Conservation (phyloP, 2,888 invertebrate species). For the Tachina grossa region DNA sequence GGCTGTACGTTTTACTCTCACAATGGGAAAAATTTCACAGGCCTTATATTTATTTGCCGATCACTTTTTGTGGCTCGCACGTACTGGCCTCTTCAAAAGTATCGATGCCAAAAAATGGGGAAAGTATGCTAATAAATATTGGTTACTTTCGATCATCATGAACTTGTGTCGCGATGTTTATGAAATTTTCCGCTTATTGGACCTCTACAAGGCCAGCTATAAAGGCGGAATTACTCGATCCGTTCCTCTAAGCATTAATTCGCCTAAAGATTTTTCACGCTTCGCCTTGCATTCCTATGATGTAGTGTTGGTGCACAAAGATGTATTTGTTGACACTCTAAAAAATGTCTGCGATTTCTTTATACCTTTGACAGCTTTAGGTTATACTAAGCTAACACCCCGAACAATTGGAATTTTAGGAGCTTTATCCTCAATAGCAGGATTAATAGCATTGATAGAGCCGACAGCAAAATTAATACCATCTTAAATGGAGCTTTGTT, state of each 20-base stretch:
- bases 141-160: conserved; percentile 91
- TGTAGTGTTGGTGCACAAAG: conserved; percentile 83
- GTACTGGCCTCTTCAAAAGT: conserved; percentile 86
- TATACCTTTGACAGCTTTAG: conserved; percentile 92
- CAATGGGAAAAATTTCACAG: conserved; percentile 90
- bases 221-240: conserved; percentile 79
- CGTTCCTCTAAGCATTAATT: conserved; percentile 75
- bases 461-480: conserved; percentile 91
- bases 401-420: conserved; percentile 91
- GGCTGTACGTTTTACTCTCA: conserved; percentile 88
- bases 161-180: conserved; percentile 92
- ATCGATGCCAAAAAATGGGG: conserved; percentile 91
- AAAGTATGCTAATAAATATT: conserved; percentile 89
- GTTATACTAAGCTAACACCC: conserved; percentile 90
- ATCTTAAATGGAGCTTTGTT: conserved; percentile 73
- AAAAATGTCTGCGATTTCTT: conserved; percentile 95
- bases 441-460: conserved; percentile 89
- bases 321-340: conserved; percentile 90
- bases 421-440: conserved; percentile 91
- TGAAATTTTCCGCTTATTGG: conserved; percentile 88
- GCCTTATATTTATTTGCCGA: conserved; percentile 92
- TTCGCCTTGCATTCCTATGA: conserved; percentile 77
- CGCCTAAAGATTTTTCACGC: conserved; percentile 75
- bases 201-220: conserved; percentile 84
- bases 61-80: conserved; percentile 93